Evolutionary conservation across 2,113 vertebrate species (phyloP).

Genomic region (Philantomba maxwellii): DNA sequence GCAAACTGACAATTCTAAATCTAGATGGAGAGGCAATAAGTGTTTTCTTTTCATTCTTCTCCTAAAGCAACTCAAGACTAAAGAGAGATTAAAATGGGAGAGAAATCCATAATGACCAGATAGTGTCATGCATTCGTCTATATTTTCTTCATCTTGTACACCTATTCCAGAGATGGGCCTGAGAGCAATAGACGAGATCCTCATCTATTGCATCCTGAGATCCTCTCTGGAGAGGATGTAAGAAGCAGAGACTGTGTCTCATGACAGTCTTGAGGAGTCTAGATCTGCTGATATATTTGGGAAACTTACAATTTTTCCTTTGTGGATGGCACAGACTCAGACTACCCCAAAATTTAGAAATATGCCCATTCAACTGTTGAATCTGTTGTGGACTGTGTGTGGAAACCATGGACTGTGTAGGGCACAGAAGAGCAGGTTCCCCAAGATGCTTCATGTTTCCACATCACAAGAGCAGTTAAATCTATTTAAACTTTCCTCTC

Average conservation of each 20-base stretch:
- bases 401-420: background rate
- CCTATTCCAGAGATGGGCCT: background rate
- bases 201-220: no score
- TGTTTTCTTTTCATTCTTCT: background rate
- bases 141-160: background rate
- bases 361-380: background rate
- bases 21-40: background rate
- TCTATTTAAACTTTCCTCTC: background rate
- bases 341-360: background rate
- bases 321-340: background rate
- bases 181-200: no score
- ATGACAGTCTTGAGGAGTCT: background rate
- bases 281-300: background rate
- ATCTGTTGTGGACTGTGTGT: background rate
- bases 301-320: background rate
- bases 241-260: background rate
- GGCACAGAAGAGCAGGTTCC: background rate
- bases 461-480: background rate
- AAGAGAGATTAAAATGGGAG: background rate
- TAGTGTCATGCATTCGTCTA: background rate
- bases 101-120: background rate
- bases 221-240: background rate
- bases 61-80: background rate
- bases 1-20: background rate
- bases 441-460: background rate